Evolutionary conservation across 2,888 invertebrate species (phyloP).

Genomic region (Rhodophaea formosa): DNA sequence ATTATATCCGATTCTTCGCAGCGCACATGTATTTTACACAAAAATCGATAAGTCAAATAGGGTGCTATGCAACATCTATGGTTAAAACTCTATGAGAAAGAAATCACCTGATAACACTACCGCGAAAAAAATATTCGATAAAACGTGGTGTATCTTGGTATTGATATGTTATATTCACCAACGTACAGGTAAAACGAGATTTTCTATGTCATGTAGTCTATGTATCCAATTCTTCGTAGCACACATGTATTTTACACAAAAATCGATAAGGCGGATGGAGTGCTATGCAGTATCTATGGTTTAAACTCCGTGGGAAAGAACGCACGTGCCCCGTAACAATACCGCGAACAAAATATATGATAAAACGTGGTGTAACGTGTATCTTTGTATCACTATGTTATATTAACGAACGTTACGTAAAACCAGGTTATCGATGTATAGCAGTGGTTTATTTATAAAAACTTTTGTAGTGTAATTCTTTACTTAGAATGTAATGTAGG

Average conservation of each 20-base stretch:
- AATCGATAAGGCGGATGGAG: not conserved
- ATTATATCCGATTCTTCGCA: too few species aligned
- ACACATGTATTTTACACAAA: not conserved
- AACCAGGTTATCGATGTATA: not conserved
- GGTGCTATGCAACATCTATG: not conserved
- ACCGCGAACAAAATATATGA: not conserved
- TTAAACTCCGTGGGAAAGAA: constrained; percentile 4
- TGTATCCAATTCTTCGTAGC: too few species aligned
- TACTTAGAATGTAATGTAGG: too few species aligned
- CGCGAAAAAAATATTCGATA: not conserved
- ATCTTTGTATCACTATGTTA: not conserved
- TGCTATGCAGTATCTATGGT: not conserved
- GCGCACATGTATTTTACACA: not conserved
- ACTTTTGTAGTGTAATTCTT: not conserved
- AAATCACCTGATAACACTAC: not conserved
- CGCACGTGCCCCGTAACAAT: not conserved
- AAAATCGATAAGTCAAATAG: constrained; percentile 3
- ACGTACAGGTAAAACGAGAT: not conserved
- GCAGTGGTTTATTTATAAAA: not conserved
- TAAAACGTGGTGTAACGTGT: not conserved
- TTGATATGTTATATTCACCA: not conserved
- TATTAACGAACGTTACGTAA: not conserved
- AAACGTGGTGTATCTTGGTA: not conserved
- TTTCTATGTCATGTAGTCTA: not conserved
- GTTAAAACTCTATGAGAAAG: not conserved